phyloP scores from a whole-genome alignment of 2,113 vertebrate genomes.

The Bagarius yarrelli region DNA sequence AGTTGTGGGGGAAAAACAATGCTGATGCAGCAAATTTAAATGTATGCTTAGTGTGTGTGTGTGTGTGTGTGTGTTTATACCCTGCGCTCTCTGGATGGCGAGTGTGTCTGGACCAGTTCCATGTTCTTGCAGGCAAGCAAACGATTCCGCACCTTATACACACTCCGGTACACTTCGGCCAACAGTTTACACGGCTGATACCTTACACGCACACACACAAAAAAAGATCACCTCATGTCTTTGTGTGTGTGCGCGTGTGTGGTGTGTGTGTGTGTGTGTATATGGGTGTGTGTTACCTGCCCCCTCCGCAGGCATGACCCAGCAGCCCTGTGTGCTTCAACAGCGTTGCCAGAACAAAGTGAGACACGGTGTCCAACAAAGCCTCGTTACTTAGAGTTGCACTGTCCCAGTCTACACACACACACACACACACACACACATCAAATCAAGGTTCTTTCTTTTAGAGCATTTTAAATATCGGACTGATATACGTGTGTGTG shows the following conservation, averaged over 20 bases:
- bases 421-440: neutral
- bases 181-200: constrained; percentile 92
- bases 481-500: neutral
- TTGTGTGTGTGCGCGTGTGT: neutral
- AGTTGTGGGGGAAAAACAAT: neutral
- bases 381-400: constrained; percentile 88
- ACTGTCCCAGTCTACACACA: constrained; percentile 90
- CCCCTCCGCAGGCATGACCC: constrained; percentile 86
- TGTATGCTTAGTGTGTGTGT: constrained; percentile 18
- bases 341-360: constrained; percentile 92
- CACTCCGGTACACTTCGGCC: constrained; percentile 90
- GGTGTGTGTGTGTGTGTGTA: neutral
- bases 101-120: constrained; percentile 89
- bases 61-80: constrained; percentile 66
- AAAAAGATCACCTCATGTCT: neutral
- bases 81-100: constrained; percentile 90
- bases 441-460: neutral
- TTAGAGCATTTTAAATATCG: neutral
- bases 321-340: constrained; percentile 92
- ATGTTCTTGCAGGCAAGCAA: constrained; percentile 95
- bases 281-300: constrained; percentile 73
- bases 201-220: constrained; percentile 60
- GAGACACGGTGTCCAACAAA: constrained; percentile 89
- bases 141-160: constrained; percentile 93
- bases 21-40: no score